Evolutionary conservation across 2,113 vertebrate genomes (phyloP).

Genomic region (Empidonax alnorum): DNA sequence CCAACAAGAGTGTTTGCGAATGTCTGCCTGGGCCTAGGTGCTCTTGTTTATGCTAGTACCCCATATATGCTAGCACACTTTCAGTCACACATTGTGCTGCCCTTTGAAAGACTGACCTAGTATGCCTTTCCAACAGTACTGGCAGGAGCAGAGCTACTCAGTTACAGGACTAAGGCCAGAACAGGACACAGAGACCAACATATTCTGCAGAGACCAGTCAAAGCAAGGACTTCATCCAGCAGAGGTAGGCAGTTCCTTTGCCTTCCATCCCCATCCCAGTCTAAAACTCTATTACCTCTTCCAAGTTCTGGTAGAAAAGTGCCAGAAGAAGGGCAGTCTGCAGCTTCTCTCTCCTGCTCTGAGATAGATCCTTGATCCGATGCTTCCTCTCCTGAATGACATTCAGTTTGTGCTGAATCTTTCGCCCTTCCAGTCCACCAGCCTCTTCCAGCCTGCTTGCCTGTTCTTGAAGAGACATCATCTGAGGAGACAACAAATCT

Average conservation of each 20-base stretch:
- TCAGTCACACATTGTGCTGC: background rate
- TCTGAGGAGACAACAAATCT: constrained; percentile 66
- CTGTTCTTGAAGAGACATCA: constrained; percentile 80
- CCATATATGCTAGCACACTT: background rate
- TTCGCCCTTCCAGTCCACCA: constrained; percentile 60
- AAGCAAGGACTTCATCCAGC: background rate
- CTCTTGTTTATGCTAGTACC: background rate
- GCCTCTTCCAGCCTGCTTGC: constrained; percentile 59
- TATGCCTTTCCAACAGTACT: background rate
- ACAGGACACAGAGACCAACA: background rate
- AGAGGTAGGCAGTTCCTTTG: background rate
- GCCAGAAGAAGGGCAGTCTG: constrained; percentile 75
- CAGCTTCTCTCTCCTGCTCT: constrained; percentile 76
- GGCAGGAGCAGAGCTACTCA: background rate
- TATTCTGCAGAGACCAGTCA: background rate
- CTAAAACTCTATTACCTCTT: constrained; percentile 76
- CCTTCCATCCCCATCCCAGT: background rate
- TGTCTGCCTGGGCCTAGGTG: background rate
- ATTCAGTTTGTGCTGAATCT: constrained; percentile 70
- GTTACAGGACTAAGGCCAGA: background rate
- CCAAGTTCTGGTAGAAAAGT: constrained; percentile 77
- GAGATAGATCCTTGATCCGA: constrained; percentile 78
- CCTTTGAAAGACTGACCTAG: background rate
- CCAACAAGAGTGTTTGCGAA: background rate
- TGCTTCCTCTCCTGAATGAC: constrained; percentile 62